Percentiles rank a stretch among this genome's conserved stretches.
Conservation (phyloP, 2,797 vertebrate species). For the Scolopax rusticola region DNA sequence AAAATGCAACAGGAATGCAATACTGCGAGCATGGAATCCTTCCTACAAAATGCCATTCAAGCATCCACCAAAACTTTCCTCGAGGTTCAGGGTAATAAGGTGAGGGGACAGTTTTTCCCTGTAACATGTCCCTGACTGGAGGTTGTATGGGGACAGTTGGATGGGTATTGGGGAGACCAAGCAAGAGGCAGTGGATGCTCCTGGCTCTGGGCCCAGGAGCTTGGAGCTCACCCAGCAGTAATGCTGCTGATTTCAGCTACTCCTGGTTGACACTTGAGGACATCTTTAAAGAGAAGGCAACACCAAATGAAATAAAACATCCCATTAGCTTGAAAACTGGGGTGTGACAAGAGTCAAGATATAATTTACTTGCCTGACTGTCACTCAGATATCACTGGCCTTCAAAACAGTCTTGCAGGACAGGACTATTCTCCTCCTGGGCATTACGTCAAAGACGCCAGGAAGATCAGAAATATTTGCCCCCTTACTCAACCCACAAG, state of each 20-base stretch:
- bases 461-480: not conserved
- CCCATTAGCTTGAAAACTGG: not conserved
- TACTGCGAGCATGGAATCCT: not conserved
- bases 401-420: not conserved
- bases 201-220: not conserved
- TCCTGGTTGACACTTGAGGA: not conserved
- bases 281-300: not conserved
- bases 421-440: not conserved
- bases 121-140: not conserved
- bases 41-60: not conserved
- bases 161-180: not conserved
- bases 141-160: not conserved
- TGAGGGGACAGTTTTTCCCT: no score
- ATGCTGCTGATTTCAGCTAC: not conserved
- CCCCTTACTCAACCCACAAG: not conserved
- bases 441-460: not conserved
- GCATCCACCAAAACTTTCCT: not conserved
- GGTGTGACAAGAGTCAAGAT: not conserved
- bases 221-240: conserved; percentile 15
- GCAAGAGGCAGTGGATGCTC: not conserved
- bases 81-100: not conserved
- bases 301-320: not conserved
- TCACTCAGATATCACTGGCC: not conserved
- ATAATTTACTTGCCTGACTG: not conserved
- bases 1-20: not conserved